Base-by-base conservation (phyloP, 2,888 invertebrate genomes). In the Neocrepidodera transversa region DNA sequence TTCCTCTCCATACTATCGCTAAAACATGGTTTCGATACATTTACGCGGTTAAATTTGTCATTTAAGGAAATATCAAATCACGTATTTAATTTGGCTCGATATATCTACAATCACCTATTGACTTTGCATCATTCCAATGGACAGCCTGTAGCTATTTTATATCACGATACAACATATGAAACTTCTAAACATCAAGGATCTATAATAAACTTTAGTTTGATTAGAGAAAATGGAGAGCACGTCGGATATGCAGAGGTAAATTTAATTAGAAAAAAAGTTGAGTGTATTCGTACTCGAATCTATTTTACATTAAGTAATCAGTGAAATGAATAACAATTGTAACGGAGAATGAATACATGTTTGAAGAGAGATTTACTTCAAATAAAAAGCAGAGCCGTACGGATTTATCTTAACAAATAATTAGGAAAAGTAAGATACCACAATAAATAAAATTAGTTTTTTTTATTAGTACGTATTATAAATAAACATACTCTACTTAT, bases 221-320 rank as follows among this genome's bases (percentile, higher is more conserved):
- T 88, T 7, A 85, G 93, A 67, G 82, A 86, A 32, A 87, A 89
- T 80, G 92, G 93, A 17, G 84, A 86, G 36, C 90, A 85, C 77
- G 86, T 97, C 69, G 97, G 97, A 49, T 98, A 90, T 82, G 85
- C 91, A 60, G 95, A 97, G 85, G 92, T 92, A 79, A 73, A 64
- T 51, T 11, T 5, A 23, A 23, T n/a, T n/a, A n/a, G n/a, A n/a
- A n/a, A n/a, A n/a, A n/a, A n/a, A n/a, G n/a, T n/a, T n/a, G n/a
- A n/a, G n/a, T n/a, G n/a, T n/a, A n/a, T n/a, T n/a, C n/a, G n/a
- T n/a, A n/a, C n/a, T n/a, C n/a, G n/a, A n/a, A n/a, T n/a, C n/a
- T n/a, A n/a, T n/a, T n/a, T n/a, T n/a, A n/a, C n/a, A n/a, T n/a
- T n/a, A n/a, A n/a, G n/a, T n/a, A n/a, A n/a, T n/a, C n/a, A n/a